A percentile compares a stretch with the other conserved stretches of the same genome.
Evolutionary conservation across 2,888 invertebrate genomes (phyloP).

Genomic region (Dasysyrphus tricinctus): DNA sequence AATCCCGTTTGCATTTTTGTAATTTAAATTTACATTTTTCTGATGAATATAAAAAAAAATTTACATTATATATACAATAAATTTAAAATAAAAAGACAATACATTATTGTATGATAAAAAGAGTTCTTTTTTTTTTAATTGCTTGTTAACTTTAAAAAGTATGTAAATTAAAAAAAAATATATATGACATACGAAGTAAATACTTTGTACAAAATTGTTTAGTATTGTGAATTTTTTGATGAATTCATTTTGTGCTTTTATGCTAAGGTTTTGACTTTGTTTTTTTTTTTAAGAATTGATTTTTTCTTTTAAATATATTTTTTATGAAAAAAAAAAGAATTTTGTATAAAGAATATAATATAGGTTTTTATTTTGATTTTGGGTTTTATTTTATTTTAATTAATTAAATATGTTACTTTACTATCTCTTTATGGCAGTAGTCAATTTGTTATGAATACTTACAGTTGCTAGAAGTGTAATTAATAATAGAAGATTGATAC

Average conservation of each 20-base stretch:
- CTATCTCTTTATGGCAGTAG: slow-evolving; percentile 2
- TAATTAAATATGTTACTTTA: not conserved
- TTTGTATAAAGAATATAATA: slow-evolving; percentile 25
- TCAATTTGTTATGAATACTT: not conserved
- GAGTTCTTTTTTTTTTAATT: slow-evolving; percentile 2
- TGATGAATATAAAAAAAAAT: slow-evolving; percentile 49
- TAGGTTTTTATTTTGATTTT: slow-evolving; percentile 11
- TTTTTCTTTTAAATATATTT: not conserved
- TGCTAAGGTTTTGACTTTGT: slow-evolving; percentile 19
- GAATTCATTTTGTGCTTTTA: slow-evolving; percentile 31
- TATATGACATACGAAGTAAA: too few relatives aligned
- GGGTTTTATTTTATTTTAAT: not conserved
- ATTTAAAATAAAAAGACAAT: slow-evolving; percentile 18
- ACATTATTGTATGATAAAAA: not conserved
- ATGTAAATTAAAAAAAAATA: not conserved
- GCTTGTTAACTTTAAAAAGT: not conserved
- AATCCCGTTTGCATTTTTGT: slow-evolving; percentile 50
- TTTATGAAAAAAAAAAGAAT: slow-evolving; percentile 1
- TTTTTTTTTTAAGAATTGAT: not conserved
- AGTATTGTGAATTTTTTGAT: slow-evolving; percentile 6
- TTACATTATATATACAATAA: slow-evolving; percentile 68
- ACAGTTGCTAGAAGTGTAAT: not conserved
- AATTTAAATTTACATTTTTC: slow-evolving; percentile 65
- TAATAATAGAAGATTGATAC: not conserved
- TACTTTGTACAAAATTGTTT: slow-evolving; percentile 32